These are phyloP conservation scores for Nothocercus nigrocapillus DNA, from an alignment of 2,113 vertebrate genomes.

Conservation along the genomic window DNA sequence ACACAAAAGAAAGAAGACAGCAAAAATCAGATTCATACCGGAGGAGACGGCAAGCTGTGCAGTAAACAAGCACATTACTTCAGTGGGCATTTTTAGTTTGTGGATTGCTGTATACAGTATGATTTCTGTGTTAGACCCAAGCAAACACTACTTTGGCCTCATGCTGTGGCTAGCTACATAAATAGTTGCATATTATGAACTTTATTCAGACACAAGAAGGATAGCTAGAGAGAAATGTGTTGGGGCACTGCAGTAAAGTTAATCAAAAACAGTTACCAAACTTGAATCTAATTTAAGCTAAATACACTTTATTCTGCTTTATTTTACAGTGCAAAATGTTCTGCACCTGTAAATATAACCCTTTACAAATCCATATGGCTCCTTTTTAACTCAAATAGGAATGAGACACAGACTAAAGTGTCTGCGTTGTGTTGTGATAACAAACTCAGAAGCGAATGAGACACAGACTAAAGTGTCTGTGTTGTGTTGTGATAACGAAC, in stretches of 20 bases:
- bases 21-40: not conserved
- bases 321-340: not conserved
- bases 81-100: not conserved
- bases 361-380: accelerated
- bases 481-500: not conserved
- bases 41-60: not conserved
- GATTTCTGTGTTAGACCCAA: not conserved
- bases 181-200: not conserved
- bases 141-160: not conserved
- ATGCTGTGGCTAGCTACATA: not conserved
- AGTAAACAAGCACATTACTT: not conserved
- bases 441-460: not conserved
- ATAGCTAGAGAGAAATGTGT: not conserved
- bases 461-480: accelerated
- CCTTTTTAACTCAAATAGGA: not conserved
- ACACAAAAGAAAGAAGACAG: not conserved
- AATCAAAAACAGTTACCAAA: not conserved
- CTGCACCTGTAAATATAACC: not conserved
- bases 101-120: not conserved
- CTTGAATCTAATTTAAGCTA: not conserved
- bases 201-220: not conserved
- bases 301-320: not conserved
- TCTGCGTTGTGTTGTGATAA: accelerated
- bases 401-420: not conserved
- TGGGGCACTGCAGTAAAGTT: not conserved